Conservation (phyloP, 2,113 vertebrate species). For the Planiliza haematocheilus region DNA sequence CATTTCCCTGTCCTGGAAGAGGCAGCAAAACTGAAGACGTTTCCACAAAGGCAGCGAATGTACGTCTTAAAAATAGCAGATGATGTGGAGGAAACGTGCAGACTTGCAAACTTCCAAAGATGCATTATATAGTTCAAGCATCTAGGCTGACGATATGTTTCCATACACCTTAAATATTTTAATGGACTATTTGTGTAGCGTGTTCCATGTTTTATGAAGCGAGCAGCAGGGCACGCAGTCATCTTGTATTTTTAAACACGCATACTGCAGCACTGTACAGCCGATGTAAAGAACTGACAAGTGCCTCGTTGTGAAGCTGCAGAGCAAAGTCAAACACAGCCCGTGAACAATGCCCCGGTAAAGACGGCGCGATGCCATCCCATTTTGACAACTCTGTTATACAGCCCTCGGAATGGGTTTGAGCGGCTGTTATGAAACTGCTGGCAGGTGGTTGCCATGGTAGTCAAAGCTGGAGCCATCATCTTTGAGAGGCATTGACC, state of each 20-base stretch:
- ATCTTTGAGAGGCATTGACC: constrained; percentile 48
- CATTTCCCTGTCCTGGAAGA: constrained; percentile 3
- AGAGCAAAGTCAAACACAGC: no score
- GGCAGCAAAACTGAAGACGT: background rate
- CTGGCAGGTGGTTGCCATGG: constrained; percentile 57
- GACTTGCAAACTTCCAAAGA: background rate
- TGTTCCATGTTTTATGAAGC: constrained; percentile 28
- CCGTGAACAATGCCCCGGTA: no score
- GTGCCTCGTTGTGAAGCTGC: background rate
- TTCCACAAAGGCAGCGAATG: background rate
- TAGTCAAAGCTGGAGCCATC: constrained; percentile 37
- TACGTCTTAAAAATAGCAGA: background rate
- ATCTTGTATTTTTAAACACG: constrained; percentile 34
- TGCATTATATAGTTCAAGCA: background rate
- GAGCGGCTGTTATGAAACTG: constrained; percentile 56
- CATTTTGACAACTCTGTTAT: constrained; percentile 28
- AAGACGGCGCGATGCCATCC: constrained; percentile 3
- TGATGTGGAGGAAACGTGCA: background rate
- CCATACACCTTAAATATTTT: background rate
- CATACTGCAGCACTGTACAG: background rate
- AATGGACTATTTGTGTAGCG: constrained; percentile 1
- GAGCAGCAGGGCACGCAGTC: background rate
- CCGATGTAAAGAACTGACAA: background rate
- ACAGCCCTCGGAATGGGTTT: constrained; percentile 37
- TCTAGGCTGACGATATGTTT: background rate